phyloP scores from a whole-genome alignment of 1,140 invertebrate species.

The Sinonovacula constricta region DNA sequence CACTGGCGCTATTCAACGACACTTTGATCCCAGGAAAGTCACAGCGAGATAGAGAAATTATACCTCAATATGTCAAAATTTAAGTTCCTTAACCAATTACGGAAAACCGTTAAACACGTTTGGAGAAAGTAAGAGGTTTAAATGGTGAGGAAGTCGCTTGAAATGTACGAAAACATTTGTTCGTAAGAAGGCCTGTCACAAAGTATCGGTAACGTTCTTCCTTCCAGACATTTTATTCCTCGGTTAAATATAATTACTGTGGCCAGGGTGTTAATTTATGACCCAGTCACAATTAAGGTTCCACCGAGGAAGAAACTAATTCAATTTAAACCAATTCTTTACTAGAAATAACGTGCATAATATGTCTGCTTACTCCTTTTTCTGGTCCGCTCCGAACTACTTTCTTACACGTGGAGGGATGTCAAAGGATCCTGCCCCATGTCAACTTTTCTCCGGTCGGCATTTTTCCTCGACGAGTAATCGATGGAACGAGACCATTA shows the following conservation, averaged over 20 bases:
- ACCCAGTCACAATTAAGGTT: slow-evolving; percentile 52
- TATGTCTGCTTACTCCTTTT: slow-evolving; percentile 40
- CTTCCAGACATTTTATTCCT: slow-evolving; percentile 32
- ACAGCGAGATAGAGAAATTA: slow-evolving; percentile 48
- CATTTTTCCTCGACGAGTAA: slow-evolving; percentile 40
- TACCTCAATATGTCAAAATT: slow-evolving; percentile 36
- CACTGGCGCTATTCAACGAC: not conserved
- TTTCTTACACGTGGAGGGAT: no score
- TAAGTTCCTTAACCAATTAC: slow-evolving; percentile 51
- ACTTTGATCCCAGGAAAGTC: not conserved
- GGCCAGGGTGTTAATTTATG: slow-evolving; percentile 50
- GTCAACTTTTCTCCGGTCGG: not conserved
- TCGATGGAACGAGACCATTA: slow-evolving; percentile 15
- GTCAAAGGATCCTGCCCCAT: no score
- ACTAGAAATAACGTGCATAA: slow-evolving; percentile 41
- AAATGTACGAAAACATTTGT: slow-evolving; percentile 53
- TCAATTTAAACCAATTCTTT: slow-evolving; percentile 32
- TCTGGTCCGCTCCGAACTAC: no score
- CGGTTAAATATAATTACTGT: slow-evolving; percentile 48
- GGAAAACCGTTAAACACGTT: slow-evolving; percentile 49
- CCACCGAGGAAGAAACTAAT: slow-evolving; percentile 51
- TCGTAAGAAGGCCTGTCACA: slow-evolving; percentile 10
- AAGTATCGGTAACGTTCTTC: slow-evolving; percentile 14
- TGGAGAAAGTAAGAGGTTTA: slow-evolving; percentile 24
- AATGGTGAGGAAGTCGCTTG: slow-evolving; percentile 10